phyloP scores from a whole-genome alignment of 2,113 vertebrate species.

The Pristiophorus japonicus region DNA sequence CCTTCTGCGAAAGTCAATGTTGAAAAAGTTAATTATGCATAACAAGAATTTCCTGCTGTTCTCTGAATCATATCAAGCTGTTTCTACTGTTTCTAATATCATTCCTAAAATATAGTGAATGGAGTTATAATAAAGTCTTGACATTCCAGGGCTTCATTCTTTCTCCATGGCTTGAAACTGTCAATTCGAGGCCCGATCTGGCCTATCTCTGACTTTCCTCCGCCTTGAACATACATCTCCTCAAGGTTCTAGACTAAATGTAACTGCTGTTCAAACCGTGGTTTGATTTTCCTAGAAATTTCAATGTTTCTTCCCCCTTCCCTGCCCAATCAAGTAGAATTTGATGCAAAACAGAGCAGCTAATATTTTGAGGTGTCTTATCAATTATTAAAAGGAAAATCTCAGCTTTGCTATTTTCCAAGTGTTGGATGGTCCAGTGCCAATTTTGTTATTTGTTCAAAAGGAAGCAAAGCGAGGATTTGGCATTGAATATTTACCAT shows the following conservation, averaged over 20 bases:
- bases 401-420: neutral
- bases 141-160: neutral
- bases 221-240: neutral
- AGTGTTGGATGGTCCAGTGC: neutral
- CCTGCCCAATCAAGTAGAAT: neutral
- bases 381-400: neutral
- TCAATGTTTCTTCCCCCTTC: neutral
- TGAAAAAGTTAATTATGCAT: neutral
- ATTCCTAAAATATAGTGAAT: neutral
- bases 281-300: neutral
- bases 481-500: neutral
- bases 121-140: neutral
- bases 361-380: neutral
- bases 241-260: neutral
- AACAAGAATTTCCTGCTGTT: slow-evolving; percentile 11
- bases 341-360: too few species aligned
- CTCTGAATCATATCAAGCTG: neutral
- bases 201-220: neutral
- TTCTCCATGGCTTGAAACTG: neutral
- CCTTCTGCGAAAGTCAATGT: neutral
- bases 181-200: neutral
- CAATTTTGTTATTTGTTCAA: neutral
- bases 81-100: neutral
- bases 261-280: neutral
- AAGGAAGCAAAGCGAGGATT: neutral